Evolutionary conservation across 2,113 vertebrate species (phyloP).

Genomic region (Cettia cetti): DNA sequence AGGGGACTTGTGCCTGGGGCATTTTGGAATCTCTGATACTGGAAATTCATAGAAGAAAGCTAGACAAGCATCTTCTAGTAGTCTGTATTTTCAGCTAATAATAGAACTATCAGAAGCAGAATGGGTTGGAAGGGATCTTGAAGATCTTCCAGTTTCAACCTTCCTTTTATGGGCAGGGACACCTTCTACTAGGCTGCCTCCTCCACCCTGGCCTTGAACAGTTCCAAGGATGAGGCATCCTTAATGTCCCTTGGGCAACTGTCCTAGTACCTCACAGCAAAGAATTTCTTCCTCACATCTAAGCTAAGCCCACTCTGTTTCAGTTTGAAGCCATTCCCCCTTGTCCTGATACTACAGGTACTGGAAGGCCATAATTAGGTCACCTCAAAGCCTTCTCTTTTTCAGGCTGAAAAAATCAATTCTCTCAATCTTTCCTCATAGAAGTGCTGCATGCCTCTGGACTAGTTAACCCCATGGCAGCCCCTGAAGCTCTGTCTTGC

Average conservation of each 20-base stretch:
- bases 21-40: not conserved
- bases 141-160: not conserved
- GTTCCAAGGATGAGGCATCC: not conserved
- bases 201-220: not conserved
- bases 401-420: not conserved
- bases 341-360: not conserved
- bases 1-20: not conserved
- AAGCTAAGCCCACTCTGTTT: not conserved
- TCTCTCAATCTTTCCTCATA: not conserved
- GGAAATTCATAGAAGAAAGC: not conserved
- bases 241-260: too few relatives aligned
- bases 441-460: not conserved
- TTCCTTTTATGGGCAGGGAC: not conserved
- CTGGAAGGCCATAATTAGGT: not conserved
- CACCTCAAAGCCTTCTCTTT: not conserved
- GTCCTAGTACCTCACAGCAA: not conserved
- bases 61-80: not conserved
- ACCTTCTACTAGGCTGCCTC: not conserved
- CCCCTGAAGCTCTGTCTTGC: not conserved
- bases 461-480: not conserved
- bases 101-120: not conserved
- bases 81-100: not conserved
- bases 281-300: not conserved
- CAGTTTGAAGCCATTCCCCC: not conserved
- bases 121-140: not conserved